Conservation (phyloP, 2,888 invertebrate species). For the Saturnia japonica region DNA sequence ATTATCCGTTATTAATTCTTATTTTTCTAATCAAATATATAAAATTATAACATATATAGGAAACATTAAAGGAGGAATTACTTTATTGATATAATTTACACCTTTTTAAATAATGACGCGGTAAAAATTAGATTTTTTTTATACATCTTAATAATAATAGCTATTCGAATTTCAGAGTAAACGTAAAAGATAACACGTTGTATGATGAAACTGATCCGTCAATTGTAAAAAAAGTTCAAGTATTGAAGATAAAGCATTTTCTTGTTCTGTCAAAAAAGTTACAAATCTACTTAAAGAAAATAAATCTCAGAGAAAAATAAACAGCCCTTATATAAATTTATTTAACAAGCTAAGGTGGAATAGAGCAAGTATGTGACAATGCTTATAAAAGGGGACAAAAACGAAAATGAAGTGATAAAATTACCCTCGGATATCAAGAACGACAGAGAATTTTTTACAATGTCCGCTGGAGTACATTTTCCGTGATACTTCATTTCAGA, state of each 20-base stretch:
- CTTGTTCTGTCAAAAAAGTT: background rate
- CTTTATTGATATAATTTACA: no score
- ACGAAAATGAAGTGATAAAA: conserved; percentile 54
- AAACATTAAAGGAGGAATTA: no score
- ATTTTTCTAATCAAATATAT: no score
- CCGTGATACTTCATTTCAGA: conserved; percentile 43
- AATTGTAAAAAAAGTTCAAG: conserved; percentile 12
- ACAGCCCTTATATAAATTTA: conserved; percentile 47
- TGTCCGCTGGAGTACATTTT: conserved; percentile 37
- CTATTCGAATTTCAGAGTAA: background rate
- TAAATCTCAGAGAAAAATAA: conserved; percentile 29
- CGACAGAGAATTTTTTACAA: conserved; percentile 57
- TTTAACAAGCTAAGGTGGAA: conserved; percentile 53
- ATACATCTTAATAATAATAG: background rate
- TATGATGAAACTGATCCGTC: conserved; percentile 7
- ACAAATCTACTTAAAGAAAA: background rate
- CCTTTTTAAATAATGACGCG: no score
- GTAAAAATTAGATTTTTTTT: no score
- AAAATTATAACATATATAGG: no score
- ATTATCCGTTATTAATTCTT: no score
- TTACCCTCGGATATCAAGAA: conserved; percentile 52
- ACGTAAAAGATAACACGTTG: background rate
- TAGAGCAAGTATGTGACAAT: conserved; percentile 70
- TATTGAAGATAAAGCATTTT: background rate
- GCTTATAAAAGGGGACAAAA: conserved; percentile 59